phyloP scores from a whole-genome alignment of 2,797 vertebrate genomes.

The Chlorospingus semifuscus region DNA sequence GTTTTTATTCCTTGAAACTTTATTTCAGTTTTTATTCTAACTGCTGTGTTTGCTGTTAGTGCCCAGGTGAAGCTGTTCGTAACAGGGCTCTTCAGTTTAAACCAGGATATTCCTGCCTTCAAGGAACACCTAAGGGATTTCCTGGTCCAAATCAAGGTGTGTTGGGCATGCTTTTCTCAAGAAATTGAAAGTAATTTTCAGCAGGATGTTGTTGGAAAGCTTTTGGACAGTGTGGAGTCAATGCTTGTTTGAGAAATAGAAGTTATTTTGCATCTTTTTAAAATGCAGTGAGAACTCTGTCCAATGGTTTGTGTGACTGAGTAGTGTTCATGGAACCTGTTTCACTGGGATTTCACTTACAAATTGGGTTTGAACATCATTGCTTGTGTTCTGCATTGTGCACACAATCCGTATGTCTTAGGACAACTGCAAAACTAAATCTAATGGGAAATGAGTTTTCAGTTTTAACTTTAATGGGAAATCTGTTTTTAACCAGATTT shows the following conservation, averaged over 20 bases:
- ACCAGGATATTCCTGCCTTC: constrained; percentile 99
- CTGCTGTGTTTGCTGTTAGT: constrained; percentile 72
- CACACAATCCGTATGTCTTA: accelerated
- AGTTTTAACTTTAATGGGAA: neutral
- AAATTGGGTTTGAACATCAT: accelerated
- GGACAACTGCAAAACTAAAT: neutral
- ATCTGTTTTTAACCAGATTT: neutral
- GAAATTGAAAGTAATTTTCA: neutral
- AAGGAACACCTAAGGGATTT: constrained; percentile 99
- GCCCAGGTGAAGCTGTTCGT: constrained; percentile 99
- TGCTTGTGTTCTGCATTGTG: accelerated
- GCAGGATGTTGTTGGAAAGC: neutral
- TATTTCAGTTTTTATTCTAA: neutral
- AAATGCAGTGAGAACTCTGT: neutral
- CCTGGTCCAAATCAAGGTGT: constrained; percentile 98
- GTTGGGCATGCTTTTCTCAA: neutral
- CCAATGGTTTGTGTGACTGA: too few species aligned
- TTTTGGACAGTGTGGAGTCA: too few species aligned
- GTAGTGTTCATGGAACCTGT: too few species aligned
- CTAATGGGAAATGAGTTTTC: neutral
- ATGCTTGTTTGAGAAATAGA: neutral
- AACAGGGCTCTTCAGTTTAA: constrained; percentile 97
- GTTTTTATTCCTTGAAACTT: neutral
- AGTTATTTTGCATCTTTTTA: neutral
- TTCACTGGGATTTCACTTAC: neutral